Conservation (phyloP, 2,888 invertebrate genomes). For the Hydropsyche betteni region DNA sequence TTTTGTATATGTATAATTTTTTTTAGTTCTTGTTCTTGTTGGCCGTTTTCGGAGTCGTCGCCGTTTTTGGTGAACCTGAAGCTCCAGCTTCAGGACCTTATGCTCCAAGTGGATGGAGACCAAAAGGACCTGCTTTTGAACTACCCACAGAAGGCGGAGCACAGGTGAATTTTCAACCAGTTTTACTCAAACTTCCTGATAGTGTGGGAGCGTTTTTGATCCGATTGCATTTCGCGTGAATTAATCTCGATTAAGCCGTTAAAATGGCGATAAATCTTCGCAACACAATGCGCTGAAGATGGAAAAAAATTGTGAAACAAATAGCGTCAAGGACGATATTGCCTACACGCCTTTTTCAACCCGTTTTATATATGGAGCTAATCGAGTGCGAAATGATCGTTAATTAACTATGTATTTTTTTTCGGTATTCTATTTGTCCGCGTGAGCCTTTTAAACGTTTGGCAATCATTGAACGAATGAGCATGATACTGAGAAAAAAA, state of each 20-base stretch:
- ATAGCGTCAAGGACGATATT: constrained; percentile 13
- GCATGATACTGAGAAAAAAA: constrained; percentile 7
- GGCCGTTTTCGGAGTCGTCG: constrained; percentile 33
- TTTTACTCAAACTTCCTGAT: too few species aligned
- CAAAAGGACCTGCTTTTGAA: constrained; percentile 51
- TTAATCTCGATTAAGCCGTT: constrained; percentile 5
- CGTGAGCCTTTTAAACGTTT: constrained; percentile 7
- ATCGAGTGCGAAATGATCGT: constrained; percentile 31
- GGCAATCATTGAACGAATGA: constrained; percentile 12
- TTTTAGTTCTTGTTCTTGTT: constrained; percentile 26
- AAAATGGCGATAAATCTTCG: neutral
- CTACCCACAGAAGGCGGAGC: constrained; percentile 45
- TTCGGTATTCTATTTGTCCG: neutral
- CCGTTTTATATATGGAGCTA: constrained; percentile 10
- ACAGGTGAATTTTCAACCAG: constrained; percentile 14
- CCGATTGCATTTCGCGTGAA: neutral
- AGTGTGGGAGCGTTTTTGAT: too few species aligned
- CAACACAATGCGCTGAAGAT: neutral
- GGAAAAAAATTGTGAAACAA: constrained; percentile 20
- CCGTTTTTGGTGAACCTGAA: constrained; percentile 39
- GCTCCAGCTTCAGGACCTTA: constrained; percentile 47
- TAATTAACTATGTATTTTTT: constrained; percentile 20
- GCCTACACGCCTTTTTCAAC: constrained; percentile 18
- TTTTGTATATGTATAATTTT: neutral
- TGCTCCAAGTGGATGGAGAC: constrained; percentile 51